Percentiles rank a stretch among this genome's conserved stretches.
Evolutionary conservation across 2,113 vertebrate genomes (phyloP).

Genomic region (Calcarius ornatus): DNA sequence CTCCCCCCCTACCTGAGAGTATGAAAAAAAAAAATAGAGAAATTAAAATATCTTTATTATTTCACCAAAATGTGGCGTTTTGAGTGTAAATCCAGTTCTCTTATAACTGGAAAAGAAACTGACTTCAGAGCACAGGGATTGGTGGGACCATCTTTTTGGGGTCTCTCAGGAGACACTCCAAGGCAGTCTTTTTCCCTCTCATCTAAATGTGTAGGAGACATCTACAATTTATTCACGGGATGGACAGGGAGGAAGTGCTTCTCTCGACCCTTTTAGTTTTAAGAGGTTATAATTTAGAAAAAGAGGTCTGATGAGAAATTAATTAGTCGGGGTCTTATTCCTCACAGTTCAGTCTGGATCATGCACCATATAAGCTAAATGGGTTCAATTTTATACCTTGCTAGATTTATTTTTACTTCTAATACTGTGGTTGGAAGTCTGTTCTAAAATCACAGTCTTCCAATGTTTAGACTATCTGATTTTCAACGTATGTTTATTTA

Average conservation of each 20-base stretch:
- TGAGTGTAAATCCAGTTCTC: background rate
- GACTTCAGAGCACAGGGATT: background rate
- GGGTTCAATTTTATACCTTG: background rate
- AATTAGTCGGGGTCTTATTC: background rate
- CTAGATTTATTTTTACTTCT: background rate
- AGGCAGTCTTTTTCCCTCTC: background rate
- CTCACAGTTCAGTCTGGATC: background rate
- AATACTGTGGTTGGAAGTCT: background rate
- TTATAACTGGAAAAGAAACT: background rate
- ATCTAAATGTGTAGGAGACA: background rate
- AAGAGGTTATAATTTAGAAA: background rate
- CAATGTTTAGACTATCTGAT: background rate
- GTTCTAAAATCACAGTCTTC: background rate
- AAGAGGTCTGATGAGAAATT: background rate
- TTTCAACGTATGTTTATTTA: background rate
- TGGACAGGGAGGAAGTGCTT: background rate
- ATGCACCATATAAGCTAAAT: background rate
- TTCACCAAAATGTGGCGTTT: background rate
- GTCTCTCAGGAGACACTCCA: background rate
- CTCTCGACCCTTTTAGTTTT: background rate
- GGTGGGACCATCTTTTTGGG: background rate
- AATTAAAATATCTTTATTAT: background rate
- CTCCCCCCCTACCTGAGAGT: fast-evolving
- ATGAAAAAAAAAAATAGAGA: no score
- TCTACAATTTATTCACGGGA: background rate